phyloP scores from a whole-genome alignment of 2,797 vertebrate genomes.

The Onychomys arenicola region DNA sequence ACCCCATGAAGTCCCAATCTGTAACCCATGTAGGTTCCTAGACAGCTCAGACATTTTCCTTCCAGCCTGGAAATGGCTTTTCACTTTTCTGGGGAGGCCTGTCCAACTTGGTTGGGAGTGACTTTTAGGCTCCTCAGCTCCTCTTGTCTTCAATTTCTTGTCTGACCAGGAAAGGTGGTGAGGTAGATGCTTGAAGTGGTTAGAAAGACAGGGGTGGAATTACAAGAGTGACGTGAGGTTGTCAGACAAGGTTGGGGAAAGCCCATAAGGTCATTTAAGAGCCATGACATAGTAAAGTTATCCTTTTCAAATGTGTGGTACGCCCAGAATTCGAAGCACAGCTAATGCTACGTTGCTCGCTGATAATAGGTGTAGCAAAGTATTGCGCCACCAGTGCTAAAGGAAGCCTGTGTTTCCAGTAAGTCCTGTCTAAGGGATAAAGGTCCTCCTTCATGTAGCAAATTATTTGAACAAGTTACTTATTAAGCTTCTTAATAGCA shows the following conservation, averaged over 20 bases:
- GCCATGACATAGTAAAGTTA: conserved; percentile 16
- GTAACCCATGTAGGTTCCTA: background rate
- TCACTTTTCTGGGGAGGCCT: conserved; percentile 18
- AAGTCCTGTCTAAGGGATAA: conserved; percentile 72
- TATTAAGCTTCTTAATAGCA: conserved; percentile 74
- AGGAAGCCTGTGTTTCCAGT: conserved; percentile 67
- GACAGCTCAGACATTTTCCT: background rate
- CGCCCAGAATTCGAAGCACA: conserved; percentile 44
- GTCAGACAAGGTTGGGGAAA: conserved; percentile 47
- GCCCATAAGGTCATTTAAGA: conserved; percentile 54
- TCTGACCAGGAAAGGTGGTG: background rate
- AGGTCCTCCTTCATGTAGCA: conserved; percentile 59
- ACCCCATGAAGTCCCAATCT: background rate
- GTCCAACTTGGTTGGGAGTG: background rate
- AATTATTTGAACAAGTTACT: conserved; percentile 71
- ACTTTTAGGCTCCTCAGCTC: background rate
- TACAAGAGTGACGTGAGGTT: conserved; percentile 10
- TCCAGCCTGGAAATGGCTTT: background rate
- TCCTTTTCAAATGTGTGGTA: conserved; percentile 46
- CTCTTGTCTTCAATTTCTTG: conserved; percentile 25
- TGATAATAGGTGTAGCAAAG: conserved; percentile 53
- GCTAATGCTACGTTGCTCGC: conserved; percentile 55
- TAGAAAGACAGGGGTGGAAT: conserved; percentile 39
- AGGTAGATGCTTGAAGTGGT: conserved; percentile 37
- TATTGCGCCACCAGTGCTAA: conserved; percentile 24